Evolutionary conservation across 2,797 vertebrate species (phyloP).

Genomic region (Myotis vivesi): DNA sequence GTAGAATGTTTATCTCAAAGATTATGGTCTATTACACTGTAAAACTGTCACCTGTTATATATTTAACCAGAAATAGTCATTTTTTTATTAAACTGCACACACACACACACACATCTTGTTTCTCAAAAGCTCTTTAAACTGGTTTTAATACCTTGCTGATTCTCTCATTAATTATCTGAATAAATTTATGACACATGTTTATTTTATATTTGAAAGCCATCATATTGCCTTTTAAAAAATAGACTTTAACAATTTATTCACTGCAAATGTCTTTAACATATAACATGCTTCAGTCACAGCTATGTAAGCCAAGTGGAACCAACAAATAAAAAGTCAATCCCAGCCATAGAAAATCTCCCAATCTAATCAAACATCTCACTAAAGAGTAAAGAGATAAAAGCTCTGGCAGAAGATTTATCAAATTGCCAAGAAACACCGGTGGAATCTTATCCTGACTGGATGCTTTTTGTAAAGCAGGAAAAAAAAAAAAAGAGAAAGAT

Average conservation of each 20-base stretch:
- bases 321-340: not conserved
- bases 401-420: not conserved
- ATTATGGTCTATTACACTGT: not conserved
- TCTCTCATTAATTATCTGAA: not conserved
- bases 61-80: not conserved
- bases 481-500: not conserved
- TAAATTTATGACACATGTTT: not conserved
- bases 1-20: not conserved
- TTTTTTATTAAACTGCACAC: not conserved
- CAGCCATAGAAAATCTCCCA: slow-evolving; percentile 2
- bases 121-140: not conserved
- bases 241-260: not conserved
- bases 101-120: not conserved
- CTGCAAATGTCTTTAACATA: not conserved
- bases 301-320: not conserved
- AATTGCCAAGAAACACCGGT: not conserved
- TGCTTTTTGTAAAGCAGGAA: not conserved
- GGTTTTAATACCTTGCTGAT: not conserved
- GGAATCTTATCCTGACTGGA: not conserved
- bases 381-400: slow-evolving; percentile 50
- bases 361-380: slow-evolving; percentile 32
- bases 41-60: not conserved
- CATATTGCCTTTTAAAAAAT: not conserved
- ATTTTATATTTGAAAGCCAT: not conserved
- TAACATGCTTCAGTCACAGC: not conserved